Evolutionary conservation across 2,888 invertebrate genomes (phyloP).

Genomic region (Auanema sp.): DNA sequence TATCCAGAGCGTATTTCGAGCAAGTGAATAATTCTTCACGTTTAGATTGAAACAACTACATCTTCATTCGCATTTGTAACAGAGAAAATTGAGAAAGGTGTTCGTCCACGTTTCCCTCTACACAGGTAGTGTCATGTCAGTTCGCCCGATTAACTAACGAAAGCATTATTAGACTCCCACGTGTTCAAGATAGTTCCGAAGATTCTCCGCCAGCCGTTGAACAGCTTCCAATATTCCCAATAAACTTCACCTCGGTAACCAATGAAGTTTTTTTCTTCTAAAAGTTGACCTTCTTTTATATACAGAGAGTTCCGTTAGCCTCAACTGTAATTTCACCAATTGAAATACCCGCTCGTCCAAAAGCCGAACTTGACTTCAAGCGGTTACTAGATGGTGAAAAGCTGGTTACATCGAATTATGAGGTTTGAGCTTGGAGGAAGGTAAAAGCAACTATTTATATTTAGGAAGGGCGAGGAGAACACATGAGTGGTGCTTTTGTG

Average conservation of each 20-base stretch:
- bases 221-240: slow-evolving; percentile 14
- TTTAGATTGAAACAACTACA: neutral
- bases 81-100: too few relatives aligned
- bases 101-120: too few relatives aligned
- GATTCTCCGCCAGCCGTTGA: slow-evolving; percentile 19
- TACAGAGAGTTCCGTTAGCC: slow-evolving; percentile 1
- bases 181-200: slow-evolving; percentile 1
- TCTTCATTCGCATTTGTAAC: too few relatives aligned
- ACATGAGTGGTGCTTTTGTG: too few relatives aligned
- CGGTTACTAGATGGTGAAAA: slow-evolving; percentile 15
- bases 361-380: slow-evolving; percentile 28
- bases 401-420: neutral
- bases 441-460: neutral
- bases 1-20: too few relatives aligned
- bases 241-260: neutral
- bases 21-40: neutral
- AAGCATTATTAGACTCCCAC: too few relatives aligned
- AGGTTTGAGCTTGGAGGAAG: too few relatives aligned
- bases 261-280: neutral
- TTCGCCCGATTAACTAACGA: too few relatives aligned
- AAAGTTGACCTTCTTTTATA: neutral
- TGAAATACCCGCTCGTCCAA: slow-evolving; percentile 37
- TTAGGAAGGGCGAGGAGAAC: too few relatives aligned
- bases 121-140: too few relatives aligned
- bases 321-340: slow-evolving; percentile 11